Conservation (phyloP, 1,140 invertebrate genomes). For the Ceratina calcarata region DNA sequence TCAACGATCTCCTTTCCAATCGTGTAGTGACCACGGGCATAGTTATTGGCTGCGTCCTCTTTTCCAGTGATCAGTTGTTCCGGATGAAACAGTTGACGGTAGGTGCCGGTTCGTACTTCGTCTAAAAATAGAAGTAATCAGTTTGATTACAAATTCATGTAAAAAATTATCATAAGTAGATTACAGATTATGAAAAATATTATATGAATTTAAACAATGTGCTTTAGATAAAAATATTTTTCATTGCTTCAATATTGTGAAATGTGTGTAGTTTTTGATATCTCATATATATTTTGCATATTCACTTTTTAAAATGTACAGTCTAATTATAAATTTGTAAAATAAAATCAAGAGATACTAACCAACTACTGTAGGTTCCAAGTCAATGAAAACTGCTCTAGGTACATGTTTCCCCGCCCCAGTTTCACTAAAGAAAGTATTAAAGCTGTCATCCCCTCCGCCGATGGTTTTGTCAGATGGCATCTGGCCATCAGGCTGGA, state of each 20-base stretch:
- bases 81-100: constrained; percentile 85
- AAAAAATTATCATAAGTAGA: background rate
- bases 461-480: constrained; percentile 62
- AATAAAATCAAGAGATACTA: constrained; percentile 84
- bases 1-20: constrained; percentile 64
- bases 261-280: too few relatives aligned
- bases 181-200: constrained; percentile 7
- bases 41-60: constrained; percentile 60
- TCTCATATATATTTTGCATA: too few relatives aligned
- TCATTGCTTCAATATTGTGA: too few relatives aligned
- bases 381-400: constrained; percentile 63
- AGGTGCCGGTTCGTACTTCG: constrained; percentile 80
- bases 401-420: constrained; percentile 82
- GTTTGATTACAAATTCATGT: background rate
- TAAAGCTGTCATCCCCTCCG: constrained; percentile 86
- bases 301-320: too few relatives aligned
- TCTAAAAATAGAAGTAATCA: constrained; percentile 28
- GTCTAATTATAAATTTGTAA: too few relatives aligned
- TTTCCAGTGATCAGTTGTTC: constrained; percentile 65
- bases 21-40: constrained; percentile 62
- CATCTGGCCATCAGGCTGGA: constrained; percentile 63
- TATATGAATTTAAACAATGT: background rate
- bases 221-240: too few relatives aligned
- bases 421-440: constrained; percentile 95
- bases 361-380: constrained; percentile 64